Conservation (phyloP, 2,888 invertebrate genomes). For the Parnassius glacialis region DNA sequence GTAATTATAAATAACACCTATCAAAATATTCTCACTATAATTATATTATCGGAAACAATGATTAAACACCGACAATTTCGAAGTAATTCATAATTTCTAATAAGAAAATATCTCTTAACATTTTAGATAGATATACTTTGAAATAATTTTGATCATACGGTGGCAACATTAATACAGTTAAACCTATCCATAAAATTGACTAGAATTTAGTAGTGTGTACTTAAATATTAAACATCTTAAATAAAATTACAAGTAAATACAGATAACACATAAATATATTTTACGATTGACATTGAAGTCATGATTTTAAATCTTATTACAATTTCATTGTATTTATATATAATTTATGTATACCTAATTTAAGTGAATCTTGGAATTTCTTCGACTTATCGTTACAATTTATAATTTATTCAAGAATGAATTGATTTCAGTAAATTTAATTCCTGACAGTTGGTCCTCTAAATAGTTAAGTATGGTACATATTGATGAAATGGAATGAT, state of each 20-base stretch:
- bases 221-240: conserved; percentile 53
- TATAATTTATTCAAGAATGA: conserved; percentile 5
- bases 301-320: conserved; percentile 17
- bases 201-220: conserved; percentile 59
- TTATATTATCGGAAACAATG: conserved; percentile 32
- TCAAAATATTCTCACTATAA: conserved; percentile 44
- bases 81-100: conserved; percentile 8
- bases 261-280: conserved; percentile 7
- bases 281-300: not conserved
- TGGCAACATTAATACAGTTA: conserved; percentile 23
- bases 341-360: conserved; percentile 1
- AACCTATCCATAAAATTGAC: conserved; percentile 56
- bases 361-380: conserved; percentile 17
- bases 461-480: conserved; percentile 39
- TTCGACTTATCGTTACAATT: conserved; percentile 5
- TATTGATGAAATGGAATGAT: conserved; percentile 49
- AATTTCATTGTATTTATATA: conserved; percentile 15
- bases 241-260: conserved; percentile 17
- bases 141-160: conserved; percentile 7
- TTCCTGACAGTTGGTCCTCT: conserved; percentile 56
- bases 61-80: conserved; percentile 8
- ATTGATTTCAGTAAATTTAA: conserved; percentile 32
- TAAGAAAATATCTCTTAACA: conserved; percentile 15
- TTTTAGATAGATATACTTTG: conserved; percentile 16
- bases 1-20: conserved; percentile 37